A percentile compares a stretch with the other conserved stretches of the same genome.
Conservation (phyloP, 2,113 vertebrate species). For the Pangasianodon gigas region DNA sequence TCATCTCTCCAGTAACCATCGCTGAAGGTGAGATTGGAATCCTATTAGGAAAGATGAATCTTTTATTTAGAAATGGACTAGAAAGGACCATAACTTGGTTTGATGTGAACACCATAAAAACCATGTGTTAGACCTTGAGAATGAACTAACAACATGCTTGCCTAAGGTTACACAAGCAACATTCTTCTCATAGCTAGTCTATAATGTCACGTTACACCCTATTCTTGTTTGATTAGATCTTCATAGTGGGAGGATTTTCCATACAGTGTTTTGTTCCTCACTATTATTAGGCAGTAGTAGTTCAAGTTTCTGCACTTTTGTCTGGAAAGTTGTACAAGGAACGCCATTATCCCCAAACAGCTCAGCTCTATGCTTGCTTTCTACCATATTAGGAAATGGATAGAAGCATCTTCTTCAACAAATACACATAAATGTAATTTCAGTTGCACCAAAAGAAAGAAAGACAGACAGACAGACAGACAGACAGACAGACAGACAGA, state of each 20-base stretch:
- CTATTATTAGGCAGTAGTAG: background rate
- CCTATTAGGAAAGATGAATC: background rate
- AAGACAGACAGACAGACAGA: background rate
- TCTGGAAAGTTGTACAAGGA: background rate
- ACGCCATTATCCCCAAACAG: background rate
- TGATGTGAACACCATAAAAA: background rate
- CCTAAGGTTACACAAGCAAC: background rate
- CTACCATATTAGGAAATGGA: background rate
- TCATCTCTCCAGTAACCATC: constrained; percentile 61
- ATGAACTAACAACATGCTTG: background rate
- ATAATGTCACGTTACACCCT: background rate
- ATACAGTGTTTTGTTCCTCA: background rate
- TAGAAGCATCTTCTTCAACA: background rate
- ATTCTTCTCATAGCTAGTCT: constrained; percentile 10
- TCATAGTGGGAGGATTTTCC: background rate
- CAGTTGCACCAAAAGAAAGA: background rate
- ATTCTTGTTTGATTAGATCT: background rate
- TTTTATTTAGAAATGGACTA: background rate
- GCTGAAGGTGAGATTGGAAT: constrained; percentile 39
- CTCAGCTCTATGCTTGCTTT: background rate
- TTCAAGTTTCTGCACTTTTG: background rate
- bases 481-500: background rate
- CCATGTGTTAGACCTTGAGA: background rate
- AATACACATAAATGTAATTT: background rate
- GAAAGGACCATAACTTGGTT: background rate